Evolutionary conservation across 1,140 invertebrate species (phyloP), one percentile per base, ranked within the genome.

Genomic region (Galleria mellonella): DNA sequence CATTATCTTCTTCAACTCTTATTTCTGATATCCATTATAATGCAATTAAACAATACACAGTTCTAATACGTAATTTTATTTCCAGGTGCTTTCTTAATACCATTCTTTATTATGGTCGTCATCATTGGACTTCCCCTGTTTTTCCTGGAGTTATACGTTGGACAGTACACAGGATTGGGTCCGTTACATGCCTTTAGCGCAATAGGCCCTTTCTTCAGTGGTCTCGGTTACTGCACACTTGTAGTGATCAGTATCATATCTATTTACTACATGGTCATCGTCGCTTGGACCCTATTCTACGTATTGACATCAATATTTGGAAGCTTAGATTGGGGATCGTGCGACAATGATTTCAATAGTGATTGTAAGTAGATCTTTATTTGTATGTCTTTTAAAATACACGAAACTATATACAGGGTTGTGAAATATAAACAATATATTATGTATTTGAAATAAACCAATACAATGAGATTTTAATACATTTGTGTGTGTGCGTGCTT

Each of bases 211-310:
- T 87, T 89, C 35, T 91, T 92, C 64, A 87, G 55, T 35, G 91
- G 91, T 1, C 68, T 93, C 0, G 92, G 92, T 6, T 90, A 92
- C 41, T 92, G 90, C 39, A 91, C 90, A 4, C 73, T 93, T 9
- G 89, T 95, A 8, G 93, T 96, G 42, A 94, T 96, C 0, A 89
- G 89, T 14, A 88, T 94, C 57, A 89, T 96, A 15, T 93, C 93
- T 35, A 90, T 94, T 5, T 96, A 96, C 67, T 96, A 95, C 72
- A 94, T 94, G 88, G 89, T 96, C 4, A 93, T 96, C 33, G 90
- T 95, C 0, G 89, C 92, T 0, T 96, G 94, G 94, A 91, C 91
- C 0, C 61, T 94, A 15, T 93, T 92, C 66, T 96, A 95, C 62
- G 89, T 93, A 0, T 90, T 93, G 43, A 87, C 90, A 7, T 94